A percentile compares a stretch with the other conserved stretches of the same genome.
Conservation (phyloP, 1,140 invertebrate species). For the Fopius arisanus region DNA sequence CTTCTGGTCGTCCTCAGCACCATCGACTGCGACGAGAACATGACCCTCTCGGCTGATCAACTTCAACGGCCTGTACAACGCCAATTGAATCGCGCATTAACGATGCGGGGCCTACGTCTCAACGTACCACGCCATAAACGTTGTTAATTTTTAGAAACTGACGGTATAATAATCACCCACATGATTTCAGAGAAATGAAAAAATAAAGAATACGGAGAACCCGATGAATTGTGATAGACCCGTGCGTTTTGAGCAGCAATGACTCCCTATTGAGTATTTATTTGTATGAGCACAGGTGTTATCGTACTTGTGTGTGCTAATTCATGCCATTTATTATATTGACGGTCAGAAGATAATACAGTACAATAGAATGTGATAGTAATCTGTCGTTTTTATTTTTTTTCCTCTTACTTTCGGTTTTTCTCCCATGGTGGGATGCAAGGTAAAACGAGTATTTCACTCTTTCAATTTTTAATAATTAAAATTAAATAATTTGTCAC, state of each 20-base stretch:
- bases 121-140: constrained; percentile 63
- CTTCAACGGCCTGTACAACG: constrained; percentile 75
- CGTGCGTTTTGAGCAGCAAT: constrained; percentile 46
- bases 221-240: constrained; percentile 45
- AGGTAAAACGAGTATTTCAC: too few relatives aligned
- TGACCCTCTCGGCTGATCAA: constrained; percentile 69
- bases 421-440: not conserved
- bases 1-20: constrained; percentile 82
- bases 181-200: constrained; percentile 28
- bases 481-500: too few relatives aligned
- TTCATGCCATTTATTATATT: constrained; percentile 51
- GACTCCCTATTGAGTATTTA: constrained; percentile 52
- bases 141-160: constrained; percentile 50
- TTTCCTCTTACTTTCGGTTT: not conserved
- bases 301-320: constrained; percentile 47
- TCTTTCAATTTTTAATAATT: too few relatives aligned
- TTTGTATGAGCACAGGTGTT: constrained; percentile 50
- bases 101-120: constrained; percentile 79
- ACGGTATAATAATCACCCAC: constrained; percentile 19
- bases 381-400: constrained; percentile 14
- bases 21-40: constrained; percentile 58
- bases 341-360: constrained; percentile 42
- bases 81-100: constrained; percentile 86
- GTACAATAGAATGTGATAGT: constrained; percentile 44
- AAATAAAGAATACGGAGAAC: not conserved